phyloP scores from a whole-genome alignment of 2,888 invertebrate genomes.

The Lobophora halterata region DNA sequence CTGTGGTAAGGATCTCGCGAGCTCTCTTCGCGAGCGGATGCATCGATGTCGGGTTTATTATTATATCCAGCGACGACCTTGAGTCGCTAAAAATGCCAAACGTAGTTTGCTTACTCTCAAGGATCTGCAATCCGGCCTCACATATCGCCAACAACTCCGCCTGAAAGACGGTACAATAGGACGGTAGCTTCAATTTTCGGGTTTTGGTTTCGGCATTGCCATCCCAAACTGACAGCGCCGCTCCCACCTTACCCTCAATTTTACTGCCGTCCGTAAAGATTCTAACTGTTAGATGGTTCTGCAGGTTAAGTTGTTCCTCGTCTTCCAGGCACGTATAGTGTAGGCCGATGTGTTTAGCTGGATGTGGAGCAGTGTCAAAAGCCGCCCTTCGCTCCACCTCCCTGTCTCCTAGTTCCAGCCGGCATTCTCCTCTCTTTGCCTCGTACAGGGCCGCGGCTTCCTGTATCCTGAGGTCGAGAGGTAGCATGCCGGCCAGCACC shows the following conservation, averaged over 20 bases:
- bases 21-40: conserved; percentile 8
- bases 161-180: conserved; percentile 12
- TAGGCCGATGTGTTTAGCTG: neutral
- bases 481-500: conserved; percentile 23
- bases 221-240: conserved; percentile 4
- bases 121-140: conserved; percentile 2
- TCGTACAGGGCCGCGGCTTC: conserved; percentile 19
- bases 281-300: neutral
- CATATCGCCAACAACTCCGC: conserved; percentile 13
- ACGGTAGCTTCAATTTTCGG: conserved; percentile 2
- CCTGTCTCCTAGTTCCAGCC: neutral
- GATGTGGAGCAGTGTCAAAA: conserved; percentile 3
- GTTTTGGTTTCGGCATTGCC: neutral
- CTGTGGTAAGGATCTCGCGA: neutral
- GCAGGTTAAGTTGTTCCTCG: neutral
- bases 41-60: neutral
- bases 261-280: conserved; percentile 10
- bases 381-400: neutral
- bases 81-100: conserved; percentile 12
- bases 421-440: conserved; percentile 4
- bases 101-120: neutral
- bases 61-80: conserved; percentile 5
- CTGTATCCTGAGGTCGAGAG: conserved; percentile 25
- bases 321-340: conserved; percentile 1
- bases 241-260: conserved; percentile 8